phyloP scores from a whole-genome alignment of 2,888 invertebrate genomes.

The Catocala nupta region DNA sequence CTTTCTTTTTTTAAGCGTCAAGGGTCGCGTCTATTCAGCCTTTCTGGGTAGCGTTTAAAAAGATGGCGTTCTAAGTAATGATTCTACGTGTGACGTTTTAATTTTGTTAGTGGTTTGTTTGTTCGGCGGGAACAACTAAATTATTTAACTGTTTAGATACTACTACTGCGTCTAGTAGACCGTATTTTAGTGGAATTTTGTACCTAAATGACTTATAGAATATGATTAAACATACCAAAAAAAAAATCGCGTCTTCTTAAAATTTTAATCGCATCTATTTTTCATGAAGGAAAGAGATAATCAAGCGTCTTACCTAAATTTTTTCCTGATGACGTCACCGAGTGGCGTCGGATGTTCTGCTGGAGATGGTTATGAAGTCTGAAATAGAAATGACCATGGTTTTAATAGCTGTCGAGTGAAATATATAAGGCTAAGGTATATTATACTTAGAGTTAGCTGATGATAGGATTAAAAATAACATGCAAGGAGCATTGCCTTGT shows the following conservation, averaged over 20 bases:
- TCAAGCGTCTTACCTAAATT: conserved; percentile 48
- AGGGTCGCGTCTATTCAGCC: conserved; percentile 79
- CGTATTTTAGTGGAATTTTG: background rate
- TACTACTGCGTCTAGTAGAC: conserved; percentile 1
- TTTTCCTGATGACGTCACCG: conserved; percentile 42
- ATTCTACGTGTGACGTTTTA: conserved; percentile 65
- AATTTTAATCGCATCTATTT: too few relatives aligned
- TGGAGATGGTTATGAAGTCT: conserved; percentile 38
- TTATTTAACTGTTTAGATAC: conserved; percentile 17
- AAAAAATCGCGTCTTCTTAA: too few relatives aligned
- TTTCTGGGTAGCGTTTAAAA: conserved; percentile 74
- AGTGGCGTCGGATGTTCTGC: conserved; percentile 28
- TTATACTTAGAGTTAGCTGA: too few relatives aligned
- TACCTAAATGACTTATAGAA: too few relatives aligned
- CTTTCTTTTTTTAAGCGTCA: conserved; percentile 78
- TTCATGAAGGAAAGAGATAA: too few relatives aligned
- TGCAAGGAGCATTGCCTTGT: too few relatives aligned
- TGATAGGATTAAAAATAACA: too few relatives aligned
- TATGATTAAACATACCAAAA: too few relatives aligned
- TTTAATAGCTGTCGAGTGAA: too few relatives aligned
- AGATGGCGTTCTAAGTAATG: conserved; percentile 84
- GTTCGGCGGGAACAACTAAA: conserved; percentile 16
- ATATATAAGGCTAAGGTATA: too few relatives aligned
- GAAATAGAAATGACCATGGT: conserved; percentile 20
- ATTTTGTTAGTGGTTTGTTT: conserved; percentile 60